Percentiles rank a stretch among this genome's conserved stretches.
phyloP scores from a whole-genome alignment of 2,888 invertebrate genomes.

The Ochlodes sylvanus region DNA sequence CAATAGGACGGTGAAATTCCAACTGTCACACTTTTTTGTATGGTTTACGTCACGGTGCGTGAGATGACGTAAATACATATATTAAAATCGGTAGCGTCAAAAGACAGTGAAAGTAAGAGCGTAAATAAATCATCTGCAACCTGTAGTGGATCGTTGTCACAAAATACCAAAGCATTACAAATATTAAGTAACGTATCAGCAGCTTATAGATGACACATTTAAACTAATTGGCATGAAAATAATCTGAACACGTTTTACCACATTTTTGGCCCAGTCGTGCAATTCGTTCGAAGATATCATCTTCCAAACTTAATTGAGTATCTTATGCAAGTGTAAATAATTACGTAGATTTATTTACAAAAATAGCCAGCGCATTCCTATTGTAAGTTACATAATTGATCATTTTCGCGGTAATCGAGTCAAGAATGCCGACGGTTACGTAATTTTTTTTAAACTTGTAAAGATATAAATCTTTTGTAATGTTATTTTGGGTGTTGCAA shows the following conservation, averaged over 20 bases:
- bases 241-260: neutral
- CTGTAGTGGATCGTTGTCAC: constrained; percentile 60
- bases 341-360: constrained; percentile 40
- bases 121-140: constrained; percentile 60
- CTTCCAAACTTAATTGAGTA: constrained; percentile 15
- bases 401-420: constrained; percentile 57
- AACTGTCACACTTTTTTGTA: constrained; percentile 28
- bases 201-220: neutral
- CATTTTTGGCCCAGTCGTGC: constrained; percentile 11
- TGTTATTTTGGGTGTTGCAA: constrained; percentile 5
- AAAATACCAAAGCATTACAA: constrained; percentile 22
- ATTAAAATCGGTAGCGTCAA: constrained; percentile 47
- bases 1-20: constrained; percentile 19
- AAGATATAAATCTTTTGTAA: neutral
- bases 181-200: neutral
- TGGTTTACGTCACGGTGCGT: constrained; percentile 42
- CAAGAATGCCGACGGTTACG: constrained; percentile 57
- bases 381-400: constrained; percentile 51
- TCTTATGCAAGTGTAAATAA: constrained; percentile 43
- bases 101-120: constrained; percentile 74
- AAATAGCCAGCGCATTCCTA: constrained; percentile 42
- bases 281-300: constrained; percentile 5
- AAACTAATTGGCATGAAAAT: neutral
- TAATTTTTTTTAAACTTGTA: constrained; percentile 3
- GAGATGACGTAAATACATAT: constrained; percentile 38